Evolutionary conservation across 1,140 invertebrate genomes (phyloP).

Genomic region (Meteorus sp.): DNA sequence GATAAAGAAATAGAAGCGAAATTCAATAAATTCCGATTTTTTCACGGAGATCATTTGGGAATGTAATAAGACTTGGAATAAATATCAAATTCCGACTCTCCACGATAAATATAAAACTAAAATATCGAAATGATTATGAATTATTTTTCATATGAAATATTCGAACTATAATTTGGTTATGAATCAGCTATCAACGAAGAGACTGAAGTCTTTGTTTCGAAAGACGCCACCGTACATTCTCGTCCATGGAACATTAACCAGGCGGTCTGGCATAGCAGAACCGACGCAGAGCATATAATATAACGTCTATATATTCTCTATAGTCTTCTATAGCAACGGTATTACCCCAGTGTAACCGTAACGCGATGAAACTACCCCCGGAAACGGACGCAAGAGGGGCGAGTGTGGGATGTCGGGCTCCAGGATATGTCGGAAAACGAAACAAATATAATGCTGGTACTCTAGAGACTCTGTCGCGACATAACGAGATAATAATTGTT

Average conservation of each 20-base stretch:
- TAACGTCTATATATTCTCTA: conserved; percentile 1
- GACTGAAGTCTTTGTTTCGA: conserved; percentile 22
- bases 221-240: conserved; percentile 22
- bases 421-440: conserved; percentile 18
- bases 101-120: too few relatives aligned
- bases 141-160: too few relatives aligned
- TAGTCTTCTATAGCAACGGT: conserved; percentile 1
- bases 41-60: too few relatives aligned
- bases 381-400: conserved; percentile 20
- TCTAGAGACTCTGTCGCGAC: conserved; percentile 18
- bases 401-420: conserved; percentile 7
- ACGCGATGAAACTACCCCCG: conserved; percentile 21
- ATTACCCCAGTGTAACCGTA: conserved; percentile 10
- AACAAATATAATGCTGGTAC: conserved; percentile 15
- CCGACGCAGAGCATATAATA: background rate
- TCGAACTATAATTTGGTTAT: too few relatives aligned
- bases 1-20: too few relatives aligned
- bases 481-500: conserved; percentile 23
- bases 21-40: too few relatives aligned
- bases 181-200: background rate
- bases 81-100: too few relatives aligned
- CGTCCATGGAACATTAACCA: conserved; percentile 49
- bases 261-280: conserved; percentile 26
- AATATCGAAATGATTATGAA: too few relatives aligned
- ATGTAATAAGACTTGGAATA: too few relatives aligned